Evolutionary conservation across 2,888 invertebrate species (phyloP).

Genomic region (Odontocolon sp.): DNA sequence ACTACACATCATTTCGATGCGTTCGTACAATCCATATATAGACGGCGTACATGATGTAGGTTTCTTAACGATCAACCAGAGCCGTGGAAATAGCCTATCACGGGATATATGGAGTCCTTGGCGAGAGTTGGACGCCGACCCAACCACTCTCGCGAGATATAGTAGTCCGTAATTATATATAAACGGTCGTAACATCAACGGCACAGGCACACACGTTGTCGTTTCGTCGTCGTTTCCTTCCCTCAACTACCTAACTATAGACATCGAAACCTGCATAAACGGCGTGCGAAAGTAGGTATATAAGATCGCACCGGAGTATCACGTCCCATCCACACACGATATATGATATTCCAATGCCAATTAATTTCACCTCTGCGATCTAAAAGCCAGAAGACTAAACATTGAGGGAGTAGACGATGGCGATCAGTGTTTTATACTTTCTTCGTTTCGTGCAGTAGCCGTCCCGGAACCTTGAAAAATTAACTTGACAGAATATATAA

Average conservation of each 20-base stretch:
- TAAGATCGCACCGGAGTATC: not conserved
- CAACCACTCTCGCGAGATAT: constrained; percentile 52
- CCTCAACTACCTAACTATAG: not conserved
- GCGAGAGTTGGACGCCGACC: constrained; percentile 17
- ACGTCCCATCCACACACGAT: constrained; percentile 1
- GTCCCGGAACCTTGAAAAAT: too few species aligned
- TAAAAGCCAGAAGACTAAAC: not conserved
- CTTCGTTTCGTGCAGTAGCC: too few species aligned
- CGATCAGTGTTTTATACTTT: too few species aligned
- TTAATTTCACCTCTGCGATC: not conserved
- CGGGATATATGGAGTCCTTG: constrained; percentile 66
- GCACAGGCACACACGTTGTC: constrained; percentile 34
- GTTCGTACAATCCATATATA: constrained; percentile 21
- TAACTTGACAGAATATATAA: too few species aligned
- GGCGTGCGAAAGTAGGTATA: not conserved
- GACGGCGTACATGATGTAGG: constrained; percentile 25
- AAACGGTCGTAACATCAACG: constrained; percentile 68
- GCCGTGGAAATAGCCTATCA: constrained; percentile 71
- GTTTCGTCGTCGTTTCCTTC: constrained; percentile 27
- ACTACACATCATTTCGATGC: not conserved
- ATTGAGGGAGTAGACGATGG: too few species aligned
- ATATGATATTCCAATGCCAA: not conserved
- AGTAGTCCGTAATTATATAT: constrained; percentile 72
- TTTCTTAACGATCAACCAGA: constrained; percentile 66
- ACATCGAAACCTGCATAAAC: not conserved